Evolutionary conservation across 2,113 vertebrate species (phyloP).

Genomic region (Todiramphus chloris): DNA sequence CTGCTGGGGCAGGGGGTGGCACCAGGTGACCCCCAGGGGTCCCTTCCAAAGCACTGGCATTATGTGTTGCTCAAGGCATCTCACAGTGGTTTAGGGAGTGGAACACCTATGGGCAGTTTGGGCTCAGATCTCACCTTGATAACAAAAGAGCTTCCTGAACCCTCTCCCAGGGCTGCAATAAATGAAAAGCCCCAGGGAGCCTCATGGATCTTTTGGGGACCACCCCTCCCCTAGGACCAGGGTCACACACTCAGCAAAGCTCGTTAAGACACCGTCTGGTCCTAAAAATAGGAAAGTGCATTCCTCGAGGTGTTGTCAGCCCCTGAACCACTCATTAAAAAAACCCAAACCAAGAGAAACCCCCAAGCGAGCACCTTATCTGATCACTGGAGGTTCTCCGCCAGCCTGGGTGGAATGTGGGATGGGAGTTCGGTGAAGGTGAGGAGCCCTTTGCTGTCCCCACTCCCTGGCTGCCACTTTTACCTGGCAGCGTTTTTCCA

Average conservation of each 20-base stretch:
- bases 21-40: too few relatives aligned
- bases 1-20: too few relatives aligned
- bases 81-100: too few relatives aligned
- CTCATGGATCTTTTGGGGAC: neutral
- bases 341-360: too few relatives aligned
- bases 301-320: neutral
- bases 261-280: neutral
- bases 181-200: neutral
- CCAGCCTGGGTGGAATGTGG: neutral
- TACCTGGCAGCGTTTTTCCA: slow-evolving; percentile 11
- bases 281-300: neutral
- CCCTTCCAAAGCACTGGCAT: too few relatives aligned
- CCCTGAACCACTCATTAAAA: neutral
- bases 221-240: neutral
- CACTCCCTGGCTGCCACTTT: neutral
- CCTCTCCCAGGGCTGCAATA: neutral
- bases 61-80: too few relatives aligned
- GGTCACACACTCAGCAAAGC: neutral
- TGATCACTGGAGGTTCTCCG: neutral
- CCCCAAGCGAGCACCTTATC: neutral
- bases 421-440: neutral
- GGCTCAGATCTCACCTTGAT: too few relatives aligned
- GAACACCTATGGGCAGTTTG: too few relatives aligned
- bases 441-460: neutral
- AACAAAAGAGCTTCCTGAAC: too few relatives aligned